Base-by-base conservation (phyloP, 2,797 vertebrate species). In the Pipistrellus nathusii region DNA sequence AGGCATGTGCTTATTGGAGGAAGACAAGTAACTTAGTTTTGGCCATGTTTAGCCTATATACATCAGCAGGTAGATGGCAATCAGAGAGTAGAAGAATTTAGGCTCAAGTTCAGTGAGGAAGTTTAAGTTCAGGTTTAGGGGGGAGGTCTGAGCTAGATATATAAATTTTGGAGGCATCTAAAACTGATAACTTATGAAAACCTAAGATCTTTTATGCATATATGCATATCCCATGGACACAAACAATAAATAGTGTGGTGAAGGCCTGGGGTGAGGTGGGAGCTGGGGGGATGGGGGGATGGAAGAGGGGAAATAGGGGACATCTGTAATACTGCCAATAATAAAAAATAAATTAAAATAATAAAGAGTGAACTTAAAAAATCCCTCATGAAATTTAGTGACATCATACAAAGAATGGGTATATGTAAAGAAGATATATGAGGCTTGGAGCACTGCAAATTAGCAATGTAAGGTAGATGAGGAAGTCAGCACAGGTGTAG, bases 171-270 rank as follows among this genome's bases (percentile, higher is more conserved):
- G n/a, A 32, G 32, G 27, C 51, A 30, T 75, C 35, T 62, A n/a
- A 87, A 92, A 85, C n/a, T 32, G 53, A 55, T 78, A 53, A 21
- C 25, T 93, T 83, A n/a, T 53, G 53, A 88, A 86, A 88, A 53
- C 55, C 27, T 30, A 62, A 62, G 59, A 30, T 62, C 27, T 62
- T 30, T 62, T 30, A 14, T 62, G 59, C 27, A 62, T 14, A 59
- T 59, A 30, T 62, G 27, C 27, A 6, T 62, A 62, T 27, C 27
- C 27, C 27, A 62, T 62, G 27, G 27, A 62, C 13, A 62, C 59
- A 62, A 62, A 62, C 59, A 62, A 30, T 30, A 59, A 59, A 30
- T 62, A 62, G 59, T 62, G 59, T 62, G 59, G 57, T 27, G 12
- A 27, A 62, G 25, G 59, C 59, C 27, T 62, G 59, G 27, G 13